Evolutionary conservation across 2,797 vertebrate species (phyloP).

Genomic region (Anabacerthia variegaticeps): DNA sequence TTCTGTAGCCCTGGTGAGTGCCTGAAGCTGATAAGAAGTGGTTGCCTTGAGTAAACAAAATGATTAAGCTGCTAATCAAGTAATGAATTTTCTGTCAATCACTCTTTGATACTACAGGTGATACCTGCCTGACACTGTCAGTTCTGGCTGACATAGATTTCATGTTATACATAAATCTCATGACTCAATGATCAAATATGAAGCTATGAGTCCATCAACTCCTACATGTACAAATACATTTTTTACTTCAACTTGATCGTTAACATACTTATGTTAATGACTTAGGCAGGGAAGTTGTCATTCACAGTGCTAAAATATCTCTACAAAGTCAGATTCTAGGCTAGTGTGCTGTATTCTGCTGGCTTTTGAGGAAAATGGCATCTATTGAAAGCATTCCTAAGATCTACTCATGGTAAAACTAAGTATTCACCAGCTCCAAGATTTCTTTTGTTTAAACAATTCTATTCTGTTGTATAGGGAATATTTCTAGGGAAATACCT

Average conservation of each 20-base stretch:
- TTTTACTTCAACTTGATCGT: not conserved
- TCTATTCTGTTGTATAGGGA: not conserved
- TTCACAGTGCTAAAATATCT: not conserved
- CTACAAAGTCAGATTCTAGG: not conserved
- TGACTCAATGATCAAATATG: not conserved
- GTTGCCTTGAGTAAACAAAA: not conserved
- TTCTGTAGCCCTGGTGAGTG: not conserved
- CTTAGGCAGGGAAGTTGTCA: not conserved
- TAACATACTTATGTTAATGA: not conserved
- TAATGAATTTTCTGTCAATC: not conserved
- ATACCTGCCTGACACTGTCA: not conserved
- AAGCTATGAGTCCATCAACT: not conserved
- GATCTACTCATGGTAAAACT: not conserved
- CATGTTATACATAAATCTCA: not conserved
- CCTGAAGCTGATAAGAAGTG: not conserved
- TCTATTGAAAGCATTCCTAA: not conserved
- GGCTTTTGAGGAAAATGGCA: not conserved
- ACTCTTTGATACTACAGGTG: not conserved
- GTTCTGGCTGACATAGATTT: not conserved
- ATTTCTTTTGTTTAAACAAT: not conserved
- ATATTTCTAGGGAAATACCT: not conserved
- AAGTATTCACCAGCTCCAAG: not conserved
- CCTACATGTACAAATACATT: not conserved
- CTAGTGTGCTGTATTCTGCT: not conserved
- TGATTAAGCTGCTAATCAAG: not conserved